These are phyloP conservation scores for Caenorhabditis japonica DNA, from an alignment of 2,888 invertebrate genomes.

Conservation along the genomic window DNA sequence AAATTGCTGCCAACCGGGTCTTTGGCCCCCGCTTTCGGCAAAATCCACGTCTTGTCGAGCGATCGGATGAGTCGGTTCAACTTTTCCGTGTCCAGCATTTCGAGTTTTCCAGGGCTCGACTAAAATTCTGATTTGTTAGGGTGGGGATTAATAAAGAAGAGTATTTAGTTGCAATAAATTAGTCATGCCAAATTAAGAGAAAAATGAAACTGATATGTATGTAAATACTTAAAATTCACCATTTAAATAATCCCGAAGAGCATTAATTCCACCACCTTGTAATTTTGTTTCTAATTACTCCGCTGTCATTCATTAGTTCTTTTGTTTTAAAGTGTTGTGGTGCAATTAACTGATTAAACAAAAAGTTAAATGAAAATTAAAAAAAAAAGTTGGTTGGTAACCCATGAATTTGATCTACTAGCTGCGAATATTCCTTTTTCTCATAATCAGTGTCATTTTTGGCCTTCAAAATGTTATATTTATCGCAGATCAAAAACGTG, in stretches of 20 bases:
- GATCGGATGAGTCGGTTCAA: conserved; percentile 68
- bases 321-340: too few species aligned
- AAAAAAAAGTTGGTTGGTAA: conserved; percentile 20
- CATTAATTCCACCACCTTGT: neutral
- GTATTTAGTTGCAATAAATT: conserved; percentile 15
- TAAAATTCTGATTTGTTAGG: conserved; percentile 28
- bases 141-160: neutral
- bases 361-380: conserved; percentile 16
- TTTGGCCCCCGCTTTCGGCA: conserved; percentile 69
- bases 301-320: conserved; percentile 20
- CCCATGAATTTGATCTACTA: conserved; percentile 41
- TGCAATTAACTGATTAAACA: conserved; percentile 1
- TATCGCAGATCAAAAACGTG: conserved; percentile 41
- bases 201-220: conserved; percentile 10
- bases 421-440: too few species aligned
- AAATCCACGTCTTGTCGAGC: conserved; percentile 74
- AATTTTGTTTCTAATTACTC: neutral
- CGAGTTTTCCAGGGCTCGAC: conserved; percentile 63
- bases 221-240: neutral
- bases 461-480: conserved; percentile 13
- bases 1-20: conserved; percentile 76
- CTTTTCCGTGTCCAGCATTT: conserved; percentile 68
- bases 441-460: neutral
- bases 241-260: neutral
- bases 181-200: conserved; percentile 24